Evolutionary conservation across 1,140 invertebrate genomes (phyloP).

Genomic region (Calliphora vicina): DNA sequence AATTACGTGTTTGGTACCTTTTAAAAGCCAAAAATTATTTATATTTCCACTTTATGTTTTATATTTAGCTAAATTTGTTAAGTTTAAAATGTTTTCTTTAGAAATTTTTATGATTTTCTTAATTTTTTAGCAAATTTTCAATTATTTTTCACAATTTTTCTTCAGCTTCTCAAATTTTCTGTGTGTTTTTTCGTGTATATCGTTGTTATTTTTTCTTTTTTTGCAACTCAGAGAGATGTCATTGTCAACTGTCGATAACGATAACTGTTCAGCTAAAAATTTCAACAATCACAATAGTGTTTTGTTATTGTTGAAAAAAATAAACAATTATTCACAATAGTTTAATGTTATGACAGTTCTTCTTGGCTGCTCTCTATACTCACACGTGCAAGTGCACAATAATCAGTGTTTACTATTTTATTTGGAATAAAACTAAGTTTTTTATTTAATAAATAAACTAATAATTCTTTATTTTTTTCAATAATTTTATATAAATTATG

Average conservation of each 20-base stretch:
- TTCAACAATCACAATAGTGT: not conserved
- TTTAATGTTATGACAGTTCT: not conserved
- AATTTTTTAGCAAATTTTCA: not conserved
- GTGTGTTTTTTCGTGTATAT: not conserved
- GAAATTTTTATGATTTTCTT: not conserved
- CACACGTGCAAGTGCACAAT: not conserved
- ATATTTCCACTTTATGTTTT: too few relatives aligned
- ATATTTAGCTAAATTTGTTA: not conserved
- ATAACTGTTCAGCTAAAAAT: not conserved
- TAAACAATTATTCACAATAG: not conserved
- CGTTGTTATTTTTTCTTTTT: not conserved
- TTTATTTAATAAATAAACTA: not conserved
- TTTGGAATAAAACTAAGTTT: not conserved
- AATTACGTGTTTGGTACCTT: conserved; percentile 1
- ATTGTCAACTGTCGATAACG: not conserved
- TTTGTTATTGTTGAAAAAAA: not conserved
- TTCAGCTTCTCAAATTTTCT: not conserved
- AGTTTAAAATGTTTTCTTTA: not conserved
- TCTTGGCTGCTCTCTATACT: not conserved
- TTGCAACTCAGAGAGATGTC: not conserved
- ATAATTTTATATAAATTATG: not conserved
- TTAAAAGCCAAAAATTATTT: too few relatives aligned
- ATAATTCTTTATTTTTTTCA: not conserved
- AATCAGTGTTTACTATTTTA: not conserved
- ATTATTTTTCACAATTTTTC: not conserved